Conservation (phyloP, 2,888 invertebrate species). For the Hartigia nigra region DNA sequence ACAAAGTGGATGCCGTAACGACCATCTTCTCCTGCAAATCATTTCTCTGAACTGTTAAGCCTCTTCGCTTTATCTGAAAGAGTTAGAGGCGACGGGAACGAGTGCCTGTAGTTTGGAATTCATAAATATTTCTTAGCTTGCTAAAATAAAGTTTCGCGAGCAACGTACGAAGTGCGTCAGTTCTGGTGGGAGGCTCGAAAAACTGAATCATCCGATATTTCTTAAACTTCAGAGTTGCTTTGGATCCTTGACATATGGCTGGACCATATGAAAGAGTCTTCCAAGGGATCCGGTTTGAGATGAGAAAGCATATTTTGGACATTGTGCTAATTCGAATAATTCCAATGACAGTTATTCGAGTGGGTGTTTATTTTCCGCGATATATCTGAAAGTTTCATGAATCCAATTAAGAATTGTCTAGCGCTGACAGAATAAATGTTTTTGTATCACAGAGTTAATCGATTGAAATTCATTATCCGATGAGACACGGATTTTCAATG, state of each 20-base stretch:
- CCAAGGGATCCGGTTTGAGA: background rate
- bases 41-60: background rate
- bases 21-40: background rate
- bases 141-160: conserved; percentile 44
- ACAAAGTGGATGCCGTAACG: background rate
- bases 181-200: conserved; percentile 20
- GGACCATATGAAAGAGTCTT: background rate
- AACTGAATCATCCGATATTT: conserved; percentile 33
- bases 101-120: conserved; percentile 36
- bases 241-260: background rate
- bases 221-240: background rate
- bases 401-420: background rate
- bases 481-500: background rate
- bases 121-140: conserved; percentile 44
- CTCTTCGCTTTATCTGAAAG: background rate
- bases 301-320: background rate
- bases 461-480: background rate
- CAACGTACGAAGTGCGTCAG: conserved; percentile 19
- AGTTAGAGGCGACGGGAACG: background rate
- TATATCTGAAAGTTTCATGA: background rate
- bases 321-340: background rate
- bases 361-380: background rate
- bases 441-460: background rate
- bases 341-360: background rate
- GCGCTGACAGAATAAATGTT: background rate